phyloP scores from a whole-genome alignment of 2,797 vertebrate species.

The Alectoris magna region DNA sequence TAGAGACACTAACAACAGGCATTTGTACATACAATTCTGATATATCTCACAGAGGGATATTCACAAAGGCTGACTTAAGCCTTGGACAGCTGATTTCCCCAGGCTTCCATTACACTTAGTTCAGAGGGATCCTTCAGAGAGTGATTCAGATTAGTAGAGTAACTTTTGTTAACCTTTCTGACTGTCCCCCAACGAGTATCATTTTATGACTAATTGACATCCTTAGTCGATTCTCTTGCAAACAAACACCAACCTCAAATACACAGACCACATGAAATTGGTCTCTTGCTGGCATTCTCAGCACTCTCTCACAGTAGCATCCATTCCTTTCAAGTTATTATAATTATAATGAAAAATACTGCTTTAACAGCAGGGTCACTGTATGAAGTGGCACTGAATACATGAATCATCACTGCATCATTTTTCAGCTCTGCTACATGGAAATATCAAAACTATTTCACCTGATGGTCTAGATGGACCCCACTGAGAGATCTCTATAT shows the following conservation, averaged over 20 bases:
- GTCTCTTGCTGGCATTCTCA: slow-evolving; percentile 2
- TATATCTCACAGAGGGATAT: background rate
- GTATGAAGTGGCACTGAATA: background rate
- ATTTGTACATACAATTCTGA: background rate
- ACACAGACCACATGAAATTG: background rate
- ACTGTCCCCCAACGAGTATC: background rate
- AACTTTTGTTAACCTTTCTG: slow-evolving; percentile 5
- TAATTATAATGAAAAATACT: background rate
- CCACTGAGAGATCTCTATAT: background rate
- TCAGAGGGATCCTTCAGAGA: background rate
- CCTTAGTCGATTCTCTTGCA: slow-evolving; percentile 2
- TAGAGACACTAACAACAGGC: background rate
- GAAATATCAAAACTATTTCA: background rate
- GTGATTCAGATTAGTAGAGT: background rate
- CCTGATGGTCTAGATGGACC: background rate
- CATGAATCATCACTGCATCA: background rate
- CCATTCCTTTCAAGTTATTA: background rate
- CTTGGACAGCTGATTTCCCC: background rate
- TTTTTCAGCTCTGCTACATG: background rate
- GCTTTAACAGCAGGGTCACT: background rate
- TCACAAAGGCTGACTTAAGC: background rate
- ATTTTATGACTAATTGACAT: slow-evolving; percentile 12
- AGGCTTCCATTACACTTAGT: background rate
- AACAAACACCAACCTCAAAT: slow-evolving; percentile 19
- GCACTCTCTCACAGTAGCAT: background rate